Evolutionary conservation across 2,113 vertebrate genomes (phyloP).

Genomic region (Mohoua ochrocephala): DNA sequence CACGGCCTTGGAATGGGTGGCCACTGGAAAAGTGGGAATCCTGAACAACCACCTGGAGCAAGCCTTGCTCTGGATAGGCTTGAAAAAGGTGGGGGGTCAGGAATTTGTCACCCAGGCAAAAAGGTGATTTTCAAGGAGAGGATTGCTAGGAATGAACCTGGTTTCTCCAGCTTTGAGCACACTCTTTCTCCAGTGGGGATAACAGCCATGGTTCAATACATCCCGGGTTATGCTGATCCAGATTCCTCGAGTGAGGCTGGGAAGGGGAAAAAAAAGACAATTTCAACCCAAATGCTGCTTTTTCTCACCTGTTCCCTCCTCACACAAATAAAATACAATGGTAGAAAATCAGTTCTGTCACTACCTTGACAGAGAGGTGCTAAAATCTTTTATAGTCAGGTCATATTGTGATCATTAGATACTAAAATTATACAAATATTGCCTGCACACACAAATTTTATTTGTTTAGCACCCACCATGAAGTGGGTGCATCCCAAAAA

Average conservation of each 20-base stretch:
- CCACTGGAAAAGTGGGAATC: not conserved
- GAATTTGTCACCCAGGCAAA: not conserved
- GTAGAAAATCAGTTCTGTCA: not conserved
- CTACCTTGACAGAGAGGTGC: not conserved
- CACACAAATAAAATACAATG: not conserved
- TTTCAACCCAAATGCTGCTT: not conserved
- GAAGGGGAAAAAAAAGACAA: not conserved
- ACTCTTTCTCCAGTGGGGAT: not conserved
- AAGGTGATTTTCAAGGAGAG: not conserved
- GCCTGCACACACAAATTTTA: not conserved
- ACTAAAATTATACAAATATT: not conserved
- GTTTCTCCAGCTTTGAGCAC: not conserved
- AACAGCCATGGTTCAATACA: not conserved
- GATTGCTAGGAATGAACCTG: not conserved
- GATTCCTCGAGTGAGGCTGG: not conserved
- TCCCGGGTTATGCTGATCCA: not conserved
- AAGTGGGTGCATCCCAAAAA: not conserved
- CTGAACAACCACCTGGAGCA: not conserved
- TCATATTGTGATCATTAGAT: not conserved
- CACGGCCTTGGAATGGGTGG: accelerated
- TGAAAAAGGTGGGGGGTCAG: not conserved
- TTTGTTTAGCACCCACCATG: not conserved
- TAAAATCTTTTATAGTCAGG: not conserved
- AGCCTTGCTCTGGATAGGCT: not conserved
- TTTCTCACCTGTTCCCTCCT: not conserved